A percentile compares a stretch with the other conserved stretches of the same genome.
Evolutionary conservation across 92 coral and sea anemone genomes (phyloP).

Genomic region (Pocillopora grandis): DNA sequence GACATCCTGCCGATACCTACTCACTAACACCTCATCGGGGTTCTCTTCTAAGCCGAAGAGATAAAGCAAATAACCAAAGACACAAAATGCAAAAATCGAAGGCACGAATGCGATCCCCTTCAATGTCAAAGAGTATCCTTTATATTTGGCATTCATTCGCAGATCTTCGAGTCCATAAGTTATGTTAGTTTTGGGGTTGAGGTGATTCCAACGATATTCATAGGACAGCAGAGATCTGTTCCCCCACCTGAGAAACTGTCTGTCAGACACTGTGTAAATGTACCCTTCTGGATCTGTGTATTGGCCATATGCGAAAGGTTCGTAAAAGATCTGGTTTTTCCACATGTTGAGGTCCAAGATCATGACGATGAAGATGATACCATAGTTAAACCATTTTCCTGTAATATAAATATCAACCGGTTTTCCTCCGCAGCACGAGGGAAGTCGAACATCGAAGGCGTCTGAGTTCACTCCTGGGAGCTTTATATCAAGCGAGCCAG

Average conservation of each 20-base stretch:
- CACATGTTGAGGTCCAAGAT: slow-evolving; percentile 86
- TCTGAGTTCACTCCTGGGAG: slow-evolving; percentile 83
- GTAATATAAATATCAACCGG: slow-evolving; percentile 76
- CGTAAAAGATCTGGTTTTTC: slow-evolving; percentile 89
- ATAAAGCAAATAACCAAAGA: slow-evolving; percentile 83
- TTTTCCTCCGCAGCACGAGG: slow-evolving; percentile 63
- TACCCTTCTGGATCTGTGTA: slow-evolving; percentile 75
- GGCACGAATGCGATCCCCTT: slow-evolving; percentile 84
- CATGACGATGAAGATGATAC: slow-evolving; percentile 84
- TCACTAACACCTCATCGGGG: slow-evolving; percentile 83
- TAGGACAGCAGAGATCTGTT: slow-evolving; percentile 63
- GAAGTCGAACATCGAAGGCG: slow-evolving; percentile 58
- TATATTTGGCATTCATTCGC: slow-evolving; percentile 76
- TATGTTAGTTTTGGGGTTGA: slow-evolving; percentile 79
- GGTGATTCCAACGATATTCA: slow-evolving; percentile 79
- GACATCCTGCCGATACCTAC: slow-evolving; percentile 73
- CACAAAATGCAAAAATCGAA: slow-evolving; percentile 69
- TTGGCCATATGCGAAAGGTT: slow-evolving; percentile 76
- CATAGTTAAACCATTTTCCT: slow-evolving; percentile 92
- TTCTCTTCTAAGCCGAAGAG: slow-evolving; percentile 83
- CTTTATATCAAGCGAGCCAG: slow-evolving; percentile 79
- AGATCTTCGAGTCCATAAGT: slow-evolving; percentile 75
- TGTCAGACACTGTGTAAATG: slow-evolving; percentile 78
- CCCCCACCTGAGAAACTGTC: slow-evolving; percentile 73
- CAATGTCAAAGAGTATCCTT: slow-evolving; percentile 74